Evolutionary conservation across 2,113 vertebrate genomes (phyloP).

Genomic region (Leptobrachium leishanense): DNA sequence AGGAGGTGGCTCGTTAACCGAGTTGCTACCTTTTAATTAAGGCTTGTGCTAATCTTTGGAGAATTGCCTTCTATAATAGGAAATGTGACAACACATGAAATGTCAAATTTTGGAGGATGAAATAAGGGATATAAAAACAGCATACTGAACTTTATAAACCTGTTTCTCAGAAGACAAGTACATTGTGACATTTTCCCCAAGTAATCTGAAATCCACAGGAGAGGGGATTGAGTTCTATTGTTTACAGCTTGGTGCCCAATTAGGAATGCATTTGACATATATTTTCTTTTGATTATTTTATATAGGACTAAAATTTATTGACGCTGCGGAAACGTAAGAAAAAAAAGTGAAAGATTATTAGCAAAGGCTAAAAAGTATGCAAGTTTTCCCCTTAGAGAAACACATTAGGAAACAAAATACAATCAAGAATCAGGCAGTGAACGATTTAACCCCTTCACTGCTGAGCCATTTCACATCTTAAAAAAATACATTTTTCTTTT

Average conservation of each 20-base stretch:
- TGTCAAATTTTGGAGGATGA: slow-evolving; percentile 3
- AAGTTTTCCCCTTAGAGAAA: no score
- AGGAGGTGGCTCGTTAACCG: no score
- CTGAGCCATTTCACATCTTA: no score
- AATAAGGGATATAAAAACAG: slow-evolving; percentile 8
- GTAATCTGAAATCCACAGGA: slow-evolving; percentile 35
- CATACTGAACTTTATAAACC: slow-evolving; percentile 28
- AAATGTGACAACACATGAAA: neutral
- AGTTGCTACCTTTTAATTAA: no score
- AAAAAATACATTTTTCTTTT: no score
- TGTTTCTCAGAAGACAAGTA: slow-evolving; percentile 13
- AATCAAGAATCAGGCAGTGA: no score
- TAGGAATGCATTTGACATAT: slow-evolving; percentile 27
- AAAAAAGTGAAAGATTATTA: neutral
- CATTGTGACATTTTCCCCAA: slow-evolving; percentile 28
- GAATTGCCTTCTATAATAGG: no score
- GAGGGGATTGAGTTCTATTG: slow-evolving; percentile 31
- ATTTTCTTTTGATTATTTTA: slow-evolving; percentile 31
- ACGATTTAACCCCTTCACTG: no score
- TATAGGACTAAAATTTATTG: slow-evolving; percentile 14
- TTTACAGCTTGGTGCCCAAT: slow-evolving; percentile 30
- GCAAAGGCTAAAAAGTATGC: neutral
- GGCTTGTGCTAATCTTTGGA: no score
- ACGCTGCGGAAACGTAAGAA: neutral
- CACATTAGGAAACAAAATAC: no score